A percentile compares a stretch with the other conserved stretches of the same genome.
Evolutionary conservation across 2,888 invertebrate genomes (phyloP).

Genomic region (Drosophila melanosoma): DNA sequence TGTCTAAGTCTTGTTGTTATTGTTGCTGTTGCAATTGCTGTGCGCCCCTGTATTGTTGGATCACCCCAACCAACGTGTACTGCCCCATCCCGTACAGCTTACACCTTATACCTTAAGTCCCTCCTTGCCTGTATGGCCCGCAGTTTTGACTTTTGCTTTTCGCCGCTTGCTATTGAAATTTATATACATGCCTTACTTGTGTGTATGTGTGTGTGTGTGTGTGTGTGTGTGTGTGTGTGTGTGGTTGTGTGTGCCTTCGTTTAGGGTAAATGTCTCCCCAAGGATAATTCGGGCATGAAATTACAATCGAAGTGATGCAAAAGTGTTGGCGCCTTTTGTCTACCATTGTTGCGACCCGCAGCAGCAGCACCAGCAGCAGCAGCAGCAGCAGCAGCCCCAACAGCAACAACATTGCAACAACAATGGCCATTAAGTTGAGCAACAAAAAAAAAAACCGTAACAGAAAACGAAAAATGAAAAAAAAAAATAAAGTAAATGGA

Average conservation of each 20-base stretch:
- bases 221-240: conserved; percentile 27
- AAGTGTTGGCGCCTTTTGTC: conserved; percentile 75
- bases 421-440: conserved; percentile 53
- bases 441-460: conserved; percentile 40
- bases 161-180: conserved; percentile 69
- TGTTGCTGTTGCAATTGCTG: conserved; percentile 40
- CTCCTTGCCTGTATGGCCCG: conserved; percentile 19
- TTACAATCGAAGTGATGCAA: conserved; percentile 83
- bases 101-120: background rate
- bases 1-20: conserved; percentile 24
- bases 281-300: conserved; percentile 85
- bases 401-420: conserved; percentile 29
- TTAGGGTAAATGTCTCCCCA: conserved; percentile 82
- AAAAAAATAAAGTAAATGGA: conserved; percentile 34
- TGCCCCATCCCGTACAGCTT: background rate
- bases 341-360: conserved; percentile 61
- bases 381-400: conserved; percentile 19
- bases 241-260: conserved; percentile 46
- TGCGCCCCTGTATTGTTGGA: conserved; percentile 42
- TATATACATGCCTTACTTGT: conserved; percentile 51
- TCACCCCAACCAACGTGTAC: background rate
- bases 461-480: conserved; percentile 12
- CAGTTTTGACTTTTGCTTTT: conserved; percentile 65
- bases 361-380: conserved; percentile 22
- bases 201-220: conserved; percentile 16